Percentiles rank a stretch among this genome's conserved stretches.
Evolutionary conservation across 2,797 vertebrate genomes (phyloP).

Genomic region (Anguilla megastoma): DNA sequence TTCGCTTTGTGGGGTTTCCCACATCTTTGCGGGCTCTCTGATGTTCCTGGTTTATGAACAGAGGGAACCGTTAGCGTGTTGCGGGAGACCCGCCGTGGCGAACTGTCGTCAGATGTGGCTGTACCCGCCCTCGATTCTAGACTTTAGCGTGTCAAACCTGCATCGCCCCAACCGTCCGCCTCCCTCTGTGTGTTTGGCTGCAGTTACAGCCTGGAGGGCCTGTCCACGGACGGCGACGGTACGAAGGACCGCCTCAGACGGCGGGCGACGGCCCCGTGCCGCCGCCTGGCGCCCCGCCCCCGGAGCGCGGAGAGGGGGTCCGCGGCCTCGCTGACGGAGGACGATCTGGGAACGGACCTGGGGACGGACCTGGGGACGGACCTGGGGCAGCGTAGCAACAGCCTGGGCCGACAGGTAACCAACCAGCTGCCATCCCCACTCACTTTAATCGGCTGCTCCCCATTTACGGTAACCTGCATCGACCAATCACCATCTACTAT

Average conservation of each 20-base stretch:
- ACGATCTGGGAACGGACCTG: constrained; percentile 73
- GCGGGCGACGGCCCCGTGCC: constrained; percentile 64
- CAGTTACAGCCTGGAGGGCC: constrained; percentile 95
- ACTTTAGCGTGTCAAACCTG: too few species aligned
- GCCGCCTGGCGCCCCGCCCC: constrained; percentile 57
- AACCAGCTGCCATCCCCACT: not conserved
- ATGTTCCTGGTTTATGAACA: not conserved
- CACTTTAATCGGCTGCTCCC: too few species aligned
- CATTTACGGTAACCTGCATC: too few species aligned
- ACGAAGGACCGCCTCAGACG: constrained; percentile 66
- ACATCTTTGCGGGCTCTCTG: not conserved
- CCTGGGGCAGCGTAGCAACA: constrained; percentile 69
- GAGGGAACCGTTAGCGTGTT: not conserved
- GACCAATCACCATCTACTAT: too few species aligned
- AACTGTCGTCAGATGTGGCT: too few species aligned
- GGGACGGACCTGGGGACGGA: constrained; percentile 71
- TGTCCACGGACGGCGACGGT: constrained; percentile 73
- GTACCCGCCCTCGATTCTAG: not conserved
- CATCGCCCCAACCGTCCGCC: not conserved
- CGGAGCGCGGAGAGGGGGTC: constrained; percentile 80
- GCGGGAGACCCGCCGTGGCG: not conserved
- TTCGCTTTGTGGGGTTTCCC: not conserved
- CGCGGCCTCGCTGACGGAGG: constrained; percentile 84
- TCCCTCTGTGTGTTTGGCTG: constrained; percentile 48
- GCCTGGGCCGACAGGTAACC: constrained; percentile 75